A percentile compares a stretch with the other conserved stretches of the same genome.
Evolutionary conservation across 2,113 vertebrate genomes (phyloP).

Genomic region (Rhinogobius similis): DNA sequence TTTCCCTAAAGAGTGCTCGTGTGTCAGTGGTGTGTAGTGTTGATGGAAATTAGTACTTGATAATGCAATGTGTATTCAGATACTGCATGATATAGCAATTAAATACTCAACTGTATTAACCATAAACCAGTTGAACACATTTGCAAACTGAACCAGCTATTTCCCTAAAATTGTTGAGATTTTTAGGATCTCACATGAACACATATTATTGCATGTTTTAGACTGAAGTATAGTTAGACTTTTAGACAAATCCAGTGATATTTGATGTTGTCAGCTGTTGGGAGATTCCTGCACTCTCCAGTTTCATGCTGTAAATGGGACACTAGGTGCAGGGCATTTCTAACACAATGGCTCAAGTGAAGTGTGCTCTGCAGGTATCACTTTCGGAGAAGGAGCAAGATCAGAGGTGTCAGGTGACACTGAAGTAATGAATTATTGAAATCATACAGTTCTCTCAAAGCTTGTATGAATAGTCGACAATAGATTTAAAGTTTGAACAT

Average conservation of each 20-base stretch:
- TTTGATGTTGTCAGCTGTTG: conserved; percentile 21
- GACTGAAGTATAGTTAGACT: too few species aligned
- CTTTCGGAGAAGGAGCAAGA: conserved; percentile 9
- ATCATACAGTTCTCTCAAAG: conserved; percentile 32
- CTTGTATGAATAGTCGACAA: conserved; percentile 7
- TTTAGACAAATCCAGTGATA: conserved; percentile 6
- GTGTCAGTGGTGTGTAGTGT: conserved; percentile 6
- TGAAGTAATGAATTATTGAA: conserved; percentile 36
- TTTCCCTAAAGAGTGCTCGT: not conserved
- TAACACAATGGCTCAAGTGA: conserved; percentile 17
- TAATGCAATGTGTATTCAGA: too few species aligned
- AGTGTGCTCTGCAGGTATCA: conserved; percentile 24
- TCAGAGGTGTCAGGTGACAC: conserved; percentile 33
- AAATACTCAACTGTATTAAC: too few species aligned
- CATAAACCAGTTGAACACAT: too few species aligned
- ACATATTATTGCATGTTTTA: too few species aligned
- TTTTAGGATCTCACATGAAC: too few species aligned
- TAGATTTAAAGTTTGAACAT: not conserved
- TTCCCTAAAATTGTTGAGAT: too few species aligned
- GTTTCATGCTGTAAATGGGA: conserved; percentile 29
- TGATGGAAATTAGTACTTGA: too few species aligned
- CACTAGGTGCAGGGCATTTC: conserved; percentile 21
- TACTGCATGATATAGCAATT: too few species aligned
- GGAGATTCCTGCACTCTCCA: conserved; percentile 14
- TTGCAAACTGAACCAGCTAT: too few species aligned